Base-by-base conservation (phyloP, 2,797 vertebrate genomes). In the Propithecus perrieri region DNA sequence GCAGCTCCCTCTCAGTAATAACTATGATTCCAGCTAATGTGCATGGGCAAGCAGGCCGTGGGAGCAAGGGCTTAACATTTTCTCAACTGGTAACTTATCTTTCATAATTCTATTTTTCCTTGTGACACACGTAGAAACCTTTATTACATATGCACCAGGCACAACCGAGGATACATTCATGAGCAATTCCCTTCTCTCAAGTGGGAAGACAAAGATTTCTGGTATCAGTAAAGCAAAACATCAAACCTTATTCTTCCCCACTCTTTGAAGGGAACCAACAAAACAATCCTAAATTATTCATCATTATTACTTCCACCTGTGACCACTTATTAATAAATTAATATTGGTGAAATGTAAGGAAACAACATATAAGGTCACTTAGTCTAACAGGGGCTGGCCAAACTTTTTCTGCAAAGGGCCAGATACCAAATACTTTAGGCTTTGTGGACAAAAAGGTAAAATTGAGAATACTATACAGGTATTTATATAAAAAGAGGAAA, bases 91-190 rank as follows among this genome's bases (percentile, higher is more conserved):
- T 30, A 59, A 67, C 57, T 89, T 75, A 69, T 24, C 38, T 84
- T 92, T 80, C 78, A 35, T 75, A 81, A 79, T 91, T 88, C 89
- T 80, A 1, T 26, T 79, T 94, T 93, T 81, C 72, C 78, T 72
- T 86, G 50, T 94, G 96, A 97, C 96, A 91, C 55, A 94, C 20
- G 46, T 0, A 87, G 91, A 85, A 80, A 90, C 38, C 89, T 98
- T 93, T 96, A 91, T 96, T 97, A 95, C 93, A 88, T 35, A 86
- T 2, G 67, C 3, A 20, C 24, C 46, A 24, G 83, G 89, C 35
- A 80, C 17, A 87, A 57, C 50, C 20, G 61, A 55, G 65, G 75
- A 12, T 76, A 92, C 75, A 72, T 28, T 88, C 61, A 50, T 3
- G 53, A 95, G 59, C 30, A 80, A 61, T 94, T 57, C 35, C n/a